These are phyloP conservation scores for Cybosia mesomella DNA, from an alignment of 2,888 invertebrate genomes.

Conservation along the genomic window DNA sequence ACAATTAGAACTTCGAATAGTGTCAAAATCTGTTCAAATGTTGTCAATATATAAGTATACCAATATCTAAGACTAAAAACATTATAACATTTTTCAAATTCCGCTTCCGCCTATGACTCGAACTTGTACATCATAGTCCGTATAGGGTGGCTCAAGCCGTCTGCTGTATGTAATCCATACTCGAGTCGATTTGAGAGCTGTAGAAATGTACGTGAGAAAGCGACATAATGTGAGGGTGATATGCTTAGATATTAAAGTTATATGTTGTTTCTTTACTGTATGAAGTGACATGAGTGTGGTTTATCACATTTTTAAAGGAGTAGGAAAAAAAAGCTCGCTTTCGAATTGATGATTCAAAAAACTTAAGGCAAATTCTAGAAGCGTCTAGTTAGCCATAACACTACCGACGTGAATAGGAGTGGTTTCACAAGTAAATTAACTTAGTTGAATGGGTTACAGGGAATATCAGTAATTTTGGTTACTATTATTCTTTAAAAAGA, in stretches of 20 bases:
- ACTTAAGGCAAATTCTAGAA: not conserved
- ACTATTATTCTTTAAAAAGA: no score
- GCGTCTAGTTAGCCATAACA: no score
- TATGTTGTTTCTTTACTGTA: constrained; percentile 51
- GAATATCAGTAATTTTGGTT: no score
- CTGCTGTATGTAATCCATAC: constrained; percentile 79
- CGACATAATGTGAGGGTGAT: constrained; percentile 46
- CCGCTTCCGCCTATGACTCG: constrained; percentile 43
- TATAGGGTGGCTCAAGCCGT: constrained; percentile 74
- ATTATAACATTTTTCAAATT: not conserved
- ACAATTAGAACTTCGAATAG: not conserved
- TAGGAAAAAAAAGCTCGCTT: not conserved
- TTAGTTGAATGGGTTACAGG: no score
- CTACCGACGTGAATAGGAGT: no score
- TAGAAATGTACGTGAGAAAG: constrained; percentile 74
- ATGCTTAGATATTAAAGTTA: constrained; percentile 56
- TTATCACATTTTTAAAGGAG: not conserved
- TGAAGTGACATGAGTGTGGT: not conserved
- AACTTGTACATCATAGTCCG: constrained; percentile 45
- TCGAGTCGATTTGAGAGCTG: constrained; percentile 78
- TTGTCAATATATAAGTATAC: not conserved
- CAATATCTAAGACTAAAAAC: not conserved
- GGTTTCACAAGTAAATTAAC: no score
- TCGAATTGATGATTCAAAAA: not conserved
- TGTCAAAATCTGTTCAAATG: not conserved